Conservation (phyloP, 1,140 invertebrate species). For the Himalopsyche phryganea region DNA sequence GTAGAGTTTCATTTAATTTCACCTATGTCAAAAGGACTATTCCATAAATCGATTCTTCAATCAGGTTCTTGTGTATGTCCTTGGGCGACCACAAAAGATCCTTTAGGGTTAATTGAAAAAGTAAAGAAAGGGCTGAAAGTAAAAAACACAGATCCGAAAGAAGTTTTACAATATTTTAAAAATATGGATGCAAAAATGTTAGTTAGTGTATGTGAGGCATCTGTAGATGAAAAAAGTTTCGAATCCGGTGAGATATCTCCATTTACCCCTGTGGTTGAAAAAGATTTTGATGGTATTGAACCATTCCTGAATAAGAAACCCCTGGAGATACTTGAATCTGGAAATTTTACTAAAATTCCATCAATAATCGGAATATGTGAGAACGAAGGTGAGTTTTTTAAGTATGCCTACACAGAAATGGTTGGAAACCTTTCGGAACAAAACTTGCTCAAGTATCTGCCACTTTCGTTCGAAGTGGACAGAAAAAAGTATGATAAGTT, state of each 20-base stretch:
- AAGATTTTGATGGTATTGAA: conserved; percentile 40
- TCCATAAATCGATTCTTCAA: conserved; percentile 58
- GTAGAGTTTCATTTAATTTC: conserved; percentile 54
- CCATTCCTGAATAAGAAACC: conserved; percentile 42
- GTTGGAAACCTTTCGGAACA: not conserved
- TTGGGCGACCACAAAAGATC: conserved; percentile 59
- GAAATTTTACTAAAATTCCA: conserved; percentile 45
- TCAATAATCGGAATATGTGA: conserved; percentile 42
- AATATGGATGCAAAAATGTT: conserved; percentile 39
- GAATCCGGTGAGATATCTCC: conserved; percentile 41
- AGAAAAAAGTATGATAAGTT: conserved; percentile 2
- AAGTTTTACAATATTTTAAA: conserved; percentile 40
- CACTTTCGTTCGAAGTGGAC: not conserved
- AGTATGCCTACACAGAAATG: not conserved
- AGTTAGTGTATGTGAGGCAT: conserved; percentile 36
- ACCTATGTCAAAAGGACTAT: conserved; percentile 52
- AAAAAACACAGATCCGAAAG: conserved; percentile 28
- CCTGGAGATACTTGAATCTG: conserved; percentile 37
- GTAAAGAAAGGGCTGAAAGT: conserved; percentile 5
- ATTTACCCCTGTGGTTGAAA: conserved; percentile 44
- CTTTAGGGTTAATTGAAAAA: conserved; percentile 49
- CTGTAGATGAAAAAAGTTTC: conserved; percentile 32
- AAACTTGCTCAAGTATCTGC: conserved; percentile 8
- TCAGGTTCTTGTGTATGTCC: conserved; percentile 53
- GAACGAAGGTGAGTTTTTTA: conserved; percentile 38